Conservation (phyloP, 1,140 invertebrate species). For the Phymorhynchus buccinoides region DNA sequence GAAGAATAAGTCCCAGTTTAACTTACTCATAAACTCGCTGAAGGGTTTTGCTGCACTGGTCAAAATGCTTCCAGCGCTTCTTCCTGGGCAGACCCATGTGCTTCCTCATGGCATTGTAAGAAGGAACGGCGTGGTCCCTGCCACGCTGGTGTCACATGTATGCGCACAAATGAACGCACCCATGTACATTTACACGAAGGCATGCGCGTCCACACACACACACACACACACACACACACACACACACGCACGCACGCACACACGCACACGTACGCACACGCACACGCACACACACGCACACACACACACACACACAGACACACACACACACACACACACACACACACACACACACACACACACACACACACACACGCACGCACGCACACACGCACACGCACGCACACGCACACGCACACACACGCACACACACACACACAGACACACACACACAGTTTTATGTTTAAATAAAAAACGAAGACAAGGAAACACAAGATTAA, state of each 20-base stretch:
- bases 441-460: too few relatives aligned
- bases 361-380: background rate
- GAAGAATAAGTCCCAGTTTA: too few relatives aligned
- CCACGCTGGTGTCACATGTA: background rate
- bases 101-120: background rate
- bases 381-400: background rate
- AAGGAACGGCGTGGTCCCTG: background rate
- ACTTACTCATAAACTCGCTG: background rate
- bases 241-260: background rate
- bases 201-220: background rate
- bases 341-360: conserved; percentile 19
- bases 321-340: background rate
- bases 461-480: too few relatives aligned
- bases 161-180: background rate
- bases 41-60: background rate
- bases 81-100: background rate
- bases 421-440: too few relatives aligned
- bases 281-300: background rate
- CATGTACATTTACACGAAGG: background rate
- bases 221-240: conserved; percentile 8
- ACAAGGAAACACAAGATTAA: too few relatives aligned
- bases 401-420: background rate
- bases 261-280: background rate
- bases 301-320: background rate
- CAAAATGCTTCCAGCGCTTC: background rate